Percentiles rank a stretch among this genome's conserved stretches.
phyloP scores from a whole-genome alignment of 2,113 vertebrate species.

The Pluvialis apricaria region DNA sequence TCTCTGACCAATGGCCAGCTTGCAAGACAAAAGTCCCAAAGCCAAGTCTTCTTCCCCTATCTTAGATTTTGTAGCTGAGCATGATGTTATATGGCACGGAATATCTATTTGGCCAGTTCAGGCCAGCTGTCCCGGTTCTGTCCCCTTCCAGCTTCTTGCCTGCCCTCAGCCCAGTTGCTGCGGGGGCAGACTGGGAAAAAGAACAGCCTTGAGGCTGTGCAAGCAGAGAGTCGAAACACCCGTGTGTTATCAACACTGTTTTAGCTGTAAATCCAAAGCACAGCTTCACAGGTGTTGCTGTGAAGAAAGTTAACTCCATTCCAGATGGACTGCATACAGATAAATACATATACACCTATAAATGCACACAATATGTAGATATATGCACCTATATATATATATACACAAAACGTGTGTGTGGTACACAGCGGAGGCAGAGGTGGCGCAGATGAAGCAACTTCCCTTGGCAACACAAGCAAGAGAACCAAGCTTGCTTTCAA shows the following conservation, averaged over 20 bases:
- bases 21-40: background rate
- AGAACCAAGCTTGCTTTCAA: background rate
- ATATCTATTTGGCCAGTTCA: background rate
- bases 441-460: background rate
- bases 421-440: background rate
- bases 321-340: accelerated
- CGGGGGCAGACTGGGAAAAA: background rate
- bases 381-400: background rate
- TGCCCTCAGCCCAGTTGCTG: background rate
- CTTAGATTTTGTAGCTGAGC: background rate
- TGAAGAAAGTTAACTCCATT: background rate
- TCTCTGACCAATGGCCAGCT: background rate
- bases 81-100: background rate
- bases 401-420: background rate
- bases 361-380: background rate
- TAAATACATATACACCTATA: background rate
- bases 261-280: background rate
- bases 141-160: background rate
- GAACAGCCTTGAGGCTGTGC: background rate
- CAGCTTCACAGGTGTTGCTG: background rate
- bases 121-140: background rate
- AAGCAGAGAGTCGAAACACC: background rate
- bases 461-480: background rate
- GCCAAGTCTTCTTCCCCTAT: background rate
- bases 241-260: background rate